Evolutionary conservation across 2,797 vertebrate genomes (phyloP), one percentile per base, ranked within the genome.

Genomic region (Pterois miles): DNA sequence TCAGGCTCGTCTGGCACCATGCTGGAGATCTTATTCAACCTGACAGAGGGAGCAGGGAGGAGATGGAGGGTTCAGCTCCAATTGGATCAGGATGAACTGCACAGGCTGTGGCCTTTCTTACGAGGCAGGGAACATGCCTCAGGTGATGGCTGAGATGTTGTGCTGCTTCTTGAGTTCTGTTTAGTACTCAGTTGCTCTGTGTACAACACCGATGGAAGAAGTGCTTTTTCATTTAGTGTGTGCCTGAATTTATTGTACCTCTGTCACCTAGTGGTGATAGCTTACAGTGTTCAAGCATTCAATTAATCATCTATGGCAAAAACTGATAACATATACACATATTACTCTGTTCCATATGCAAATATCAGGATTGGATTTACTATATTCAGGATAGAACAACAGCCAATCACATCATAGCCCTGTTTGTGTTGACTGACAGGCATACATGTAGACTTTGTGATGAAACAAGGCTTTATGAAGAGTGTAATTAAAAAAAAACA

Each of bases 11-110:
- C 92, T 0, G 95, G 94, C 64, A 96, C 94, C 89, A 99, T 83
- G 75, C 91, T 93, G 89, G 93, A 95, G 91, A 99, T 97, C 74
- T 94, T 87, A 92, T 99, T 99, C 91, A 99, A 92, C 88, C 98
- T 99, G 93, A 78, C 33, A 85, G 77, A 69, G 73, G 50, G 74
- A 72, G 66, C 69, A 77, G 71, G 18, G 66, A 76, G 48, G 71
- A 78, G 64, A 73, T 57, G 78, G 78, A 71, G 66, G 40, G 81
- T 85, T 86, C 50, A 89, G 68, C 59, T 79, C 65, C 76, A 48
- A 31, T 62, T 71, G 81, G 77, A 78, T 77, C 65, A 52, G 63
- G 46, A 12, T 65, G 82, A 82, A 57, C 34, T 63, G 58, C 64
- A 46, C 74, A 80, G 64, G 43, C 63, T 64, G 74, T 70, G 76